Percentiles rank a stretch among this genome's conserved stretches.
Evolutionary conservation across 2,888 invertebrate genomes (phyloP).

Genomic region (Perithous albicinctus): DNA sequence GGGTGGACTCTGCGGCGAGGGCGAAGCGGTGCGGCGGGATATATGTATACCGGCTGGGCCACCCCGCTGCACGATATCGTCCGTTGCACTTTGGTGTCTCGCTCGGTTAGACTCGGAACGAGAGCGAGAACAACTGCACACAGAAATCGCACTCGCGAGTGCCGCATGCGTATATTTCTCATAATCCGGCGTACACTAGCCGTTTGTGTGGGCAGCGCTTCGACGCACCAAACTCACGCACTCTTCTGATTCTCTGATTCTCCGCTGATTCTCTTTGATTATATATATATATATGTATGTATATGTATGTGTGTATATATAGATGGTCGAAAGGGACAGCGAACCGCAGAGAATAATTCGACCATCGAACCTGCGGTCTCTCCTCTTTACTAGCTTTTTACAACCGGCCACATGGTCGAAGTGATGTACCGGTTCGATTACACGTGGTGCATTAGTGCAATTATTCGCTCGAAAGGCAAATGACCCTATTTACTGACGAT

Average conservation of each 20-base stretch:
- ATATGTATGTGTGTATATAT: too few relatives aligned
- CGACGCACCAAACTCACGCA: slow-evolving; percentile 52
- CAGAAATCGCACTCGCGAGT: slow-evolving; percentile 15
- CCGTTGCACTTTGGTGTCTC: slow-evolving; percentile 72
- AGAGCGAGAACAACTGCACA: not conserved
- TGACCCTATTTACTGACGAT: not conserved
- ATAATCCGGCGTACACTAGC: not conserved
- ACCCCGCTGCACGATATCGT: slow-evolving; percentile 71
- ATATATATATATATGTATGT: not conserved
- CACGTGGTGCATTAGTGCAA: slow-evolving; percentile 13
- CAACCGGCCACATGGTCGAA: slow-evolving; percentile 1
- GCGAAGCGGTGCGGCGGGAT: not conserved
- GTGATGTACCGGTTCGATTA: slow-evolving; percentile 18
- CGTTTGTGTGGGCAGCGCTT: slow-evolving; percentile 37
- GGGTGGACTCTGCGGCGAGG: not conserved
- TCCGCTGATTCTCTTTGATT: not conserved
- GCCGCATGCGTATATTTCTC: slow-evolving; percentile 22
- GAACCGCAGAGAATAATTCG: slow-evolving; percentile 62
- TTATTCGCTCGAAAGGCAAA: not conserved
- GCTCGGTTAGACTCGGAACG: not conserved
- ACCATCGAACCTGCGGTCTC: slow-evolving; percentile 64
- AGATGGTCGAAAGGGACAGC: not conserved
- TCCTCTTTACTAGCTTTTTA: slow-evolving; percentile 15
- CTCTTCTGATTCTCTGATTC: slow-evolving; percentile 12
- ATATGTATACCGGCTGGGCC: slow-evolving; percentile 1